These are phyloP conservation scores for Neolamprologus longior DNA, from an alignment of 2,113 vertebrate species.

Conservation along the genomic window DNA sequence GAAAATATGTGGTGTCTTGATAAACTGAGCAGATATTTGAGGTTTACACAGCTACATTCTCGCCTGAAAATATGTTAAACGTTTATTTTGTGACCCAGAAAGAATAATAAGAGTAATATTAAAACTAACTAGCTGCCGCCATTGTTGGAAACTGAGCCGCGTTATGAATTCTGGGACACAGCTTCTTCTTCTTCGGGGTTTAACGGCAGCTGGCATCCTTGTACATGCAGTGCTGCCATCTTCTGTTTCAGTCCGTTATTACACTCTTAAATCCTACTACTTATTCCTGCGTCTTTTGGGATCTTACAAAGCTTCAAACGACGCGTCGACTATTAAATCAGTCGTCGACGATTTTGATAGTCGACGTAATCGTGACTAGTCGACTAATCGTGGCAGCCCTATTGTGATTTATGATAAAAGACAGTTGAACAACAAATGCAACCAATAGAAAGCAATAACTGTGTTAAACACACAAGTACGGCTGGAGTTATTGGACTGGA, in stretches of 20 bases:
- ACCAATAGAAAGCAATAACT: neutral
- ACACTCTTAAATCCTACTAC: neutral
- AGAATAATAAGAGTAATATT: too few relatives aligned
- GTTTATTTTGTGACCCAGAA: too few relatives aligned
- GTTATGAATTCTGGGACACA: too few relatives aligned
- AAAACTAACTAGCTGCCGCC: too few relatives aligned
- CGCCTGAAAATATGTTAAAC: too few relatives aligned
- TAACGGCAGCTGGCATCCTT: neutral
- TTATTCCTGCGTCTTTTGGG: accelerated
- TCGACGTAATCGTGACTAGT: neutral
- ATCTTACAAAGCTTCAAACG: neutral
- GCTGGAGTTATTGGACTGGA: neutral
- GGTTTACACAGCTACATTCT: too few relatives aligned
- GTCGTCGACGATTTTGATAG: accelerated
- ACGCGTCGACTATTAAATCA: accelerated
- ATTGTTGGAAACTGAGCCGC: too few relatives aligned
- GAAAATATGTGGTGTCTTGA: too few relatives aligned
- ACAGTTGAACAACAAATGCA: neutral
- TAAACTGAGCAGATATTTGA: too few relatives aligned
- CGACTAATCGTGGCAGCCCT: neutral
- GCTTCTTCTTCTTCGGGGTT: neutral
- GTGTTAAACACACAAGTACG: neutral
- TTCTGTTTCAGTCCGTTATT: neutral
- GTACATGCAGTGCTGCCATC: neutral
- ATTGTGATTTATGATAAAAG: neutral